Conservation (phyloP, 2,113 vertebrate species). For the Hypanus sabinus region DNA sequence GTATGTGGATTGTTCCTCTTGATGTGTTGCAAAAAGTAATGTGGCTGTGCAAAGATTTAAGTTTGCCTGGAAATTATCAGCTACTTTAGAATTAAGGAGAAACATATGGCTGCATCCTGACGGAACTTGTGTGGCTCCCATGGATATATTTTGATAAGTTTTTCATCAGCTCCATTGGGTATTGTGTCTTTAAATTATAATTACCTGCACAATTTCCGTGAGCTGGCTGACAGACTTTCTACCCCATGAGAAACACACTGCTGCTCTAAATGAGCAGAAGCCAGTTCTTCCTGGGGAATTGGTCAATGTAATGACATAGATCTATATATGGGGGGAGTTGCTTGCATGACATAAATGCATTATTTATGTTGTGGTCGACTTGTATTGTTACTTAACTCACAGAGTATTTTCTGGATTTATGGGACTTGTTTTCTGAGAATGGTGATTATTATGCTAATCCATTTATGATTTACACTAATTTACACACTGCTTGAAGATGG, state of each 20-base stretch:
- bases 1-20: not conserved
- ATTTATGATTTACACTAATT: not conserved
- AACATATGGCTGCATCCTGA: not conserved
- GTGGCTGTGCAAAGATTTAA: not conserved
- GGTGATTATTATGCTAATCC: not conserved
- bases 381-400: not conserved
- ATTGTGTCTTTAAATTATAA: not conserved
- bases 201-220: not conserved
- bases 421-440: too few relatives aligned
- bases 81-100: not conserved
- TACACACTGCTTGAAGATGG: not conserved
- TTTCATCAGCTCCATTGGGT: not conserved
- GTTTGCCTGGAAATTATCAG: not conserved
- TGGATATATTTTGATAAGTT: not conserved
- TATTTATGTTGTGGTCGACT: not conserved
- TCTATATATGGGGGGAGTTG: not conserved
- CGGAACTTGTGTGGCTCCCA: not conserved
- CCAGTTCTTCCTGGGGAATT: not conserved
- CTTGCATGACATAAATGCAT: not conserved
- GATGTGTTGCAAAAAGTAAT: not conserved
- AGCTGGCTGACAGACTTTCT: not conserved
- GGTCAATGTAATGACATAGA: not conserved
- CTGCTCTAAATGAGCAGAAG: not conserved
- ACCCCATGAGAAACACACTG: not conserved
- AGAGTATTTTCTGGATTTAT: too few relatives aligned